phyloP scores from a whole-genome alignment of 2,113 vertebrate genomes.

The Isichthys henryi region DNA sequence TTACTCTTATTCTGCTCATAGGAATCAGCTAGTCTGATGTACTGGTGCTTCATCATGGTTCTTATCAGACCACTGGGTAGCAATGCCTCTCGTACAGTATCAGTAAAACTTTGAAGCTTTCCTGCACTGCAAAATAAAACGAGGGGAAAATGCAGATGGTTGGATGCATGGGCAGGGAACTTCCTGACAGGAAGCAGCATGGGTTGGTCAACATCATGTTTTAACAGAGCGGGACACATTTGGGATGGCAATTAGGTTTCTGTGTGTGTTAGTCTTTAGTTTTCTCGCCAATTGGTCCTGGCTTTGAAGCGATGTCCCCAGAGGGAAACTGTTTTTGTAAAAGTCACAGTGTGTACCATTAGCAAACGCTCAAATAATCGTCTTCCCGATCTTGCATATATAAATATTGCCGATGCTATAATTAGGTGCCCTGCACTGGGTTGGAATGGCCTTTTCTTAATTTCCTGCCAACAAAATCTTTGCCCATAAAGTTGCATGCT shows the following conservation, averaged over 20 bases:
- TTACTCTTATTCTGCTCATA: neutral
- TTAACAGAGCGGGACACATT: conserved; percentile 15
- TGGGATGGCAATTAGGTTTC: conserved; percentile 16
- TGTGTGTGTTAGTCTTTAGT: neutral
- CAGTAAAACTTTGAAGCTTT: neutral
- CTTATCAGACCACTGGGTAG: neutral
- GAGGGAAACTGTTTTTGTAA: conserved; percentile 27
- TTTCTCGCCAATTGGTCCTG: neutral
- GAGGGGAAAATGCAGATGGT: neutral
- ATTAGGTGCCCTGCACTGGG: conserved; percentile 52
- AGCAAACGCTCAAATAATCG: conserved; percentile 30
- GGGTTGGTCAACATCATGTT: conserved; percentile 6
- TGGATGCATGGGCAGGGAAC: neutral
- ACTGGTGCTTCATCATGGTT: neutral
- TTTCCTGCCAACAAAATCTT: conserved; percentile 35
- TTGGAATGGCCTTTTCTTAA: conserved; percentile 9
- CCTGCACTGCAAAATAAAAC: neutral
- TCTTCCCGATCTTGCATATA: conserved; percentile 38
- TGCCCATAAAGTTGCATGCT: neutral
- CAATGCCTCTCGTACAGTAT: neutral
- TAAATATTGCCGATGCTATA: conserved; percentile 40
- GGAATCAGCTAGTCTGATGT: neutral
- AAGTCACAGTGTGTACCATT: conserved; percentile 29
- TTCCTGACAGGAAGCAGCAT: neutral
- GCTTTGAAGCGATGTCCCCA: neutral